Conservation (phyloP, 2,797 vertebrate species). For the Catostomus latipinnis region DNA sequence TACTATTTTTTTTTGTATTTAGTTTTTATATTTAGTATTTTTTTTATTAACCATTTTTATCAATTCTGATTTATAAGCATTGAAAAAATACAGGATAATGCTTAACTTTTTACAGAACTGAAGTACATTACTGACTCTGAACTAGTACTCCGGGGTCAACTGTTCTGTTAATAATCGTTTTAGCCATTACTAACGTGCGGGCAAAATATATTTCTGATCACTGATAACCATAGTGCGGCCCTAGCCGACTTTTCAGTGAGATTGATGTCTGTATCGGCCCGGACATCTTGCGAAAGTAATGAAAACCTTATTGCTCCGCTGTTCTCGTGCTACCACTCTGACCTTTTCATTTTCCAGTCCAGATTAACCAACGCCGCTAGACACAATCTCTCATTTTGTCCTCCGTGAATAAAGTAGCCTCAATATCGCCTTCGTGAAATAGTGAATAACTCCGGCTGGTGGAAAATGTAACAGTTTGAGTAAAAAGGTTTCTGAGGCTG, state of each 20-base stretch:
- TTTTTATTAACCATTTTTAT: background rate
- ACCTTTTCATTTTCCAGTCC: conserved; percentile 17
- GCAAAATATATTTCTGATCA: background rate
- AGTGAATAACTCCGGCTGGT: too few species aligned
- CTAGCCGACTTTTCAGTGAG: background rate
- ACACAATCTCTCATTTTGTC: too few species aligned
- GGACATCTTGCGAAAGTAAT: conserved; percentile 34
- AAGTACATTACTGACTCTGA: background rate
- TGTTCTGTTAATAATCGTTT: background rate
- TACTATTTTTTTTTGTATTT: too few species aligned
- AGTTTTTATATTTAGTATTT: background rate
- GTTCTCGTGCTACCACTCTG: background rate
- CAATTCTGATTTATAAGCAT: background rate
- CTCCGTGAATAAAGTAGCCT: too few species aligned
- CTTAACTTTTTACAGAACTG: background rate
- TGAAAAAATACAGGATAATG: background rate
- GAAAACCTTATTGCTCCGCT: conserved; percentile 41
- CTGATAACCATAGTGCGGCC: background rate
- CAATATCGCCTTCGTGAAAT: too few species aligned
- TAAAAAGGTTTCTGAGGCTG: too few species aligned
- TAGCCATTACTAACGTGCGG: background rate
- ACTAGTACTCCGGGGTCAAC: conserved; percentile 1
- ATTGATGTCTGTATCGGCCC: background rate
- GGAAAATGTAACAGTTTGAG: too few species aligned
- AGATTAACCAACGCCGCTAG: too few species aligned